Evolutionary conservation across 2,113 vertebrate genomes (phyloP), one percentile per base, ranked within the genome.

Genomic region (Silurus glanis): DNA sequence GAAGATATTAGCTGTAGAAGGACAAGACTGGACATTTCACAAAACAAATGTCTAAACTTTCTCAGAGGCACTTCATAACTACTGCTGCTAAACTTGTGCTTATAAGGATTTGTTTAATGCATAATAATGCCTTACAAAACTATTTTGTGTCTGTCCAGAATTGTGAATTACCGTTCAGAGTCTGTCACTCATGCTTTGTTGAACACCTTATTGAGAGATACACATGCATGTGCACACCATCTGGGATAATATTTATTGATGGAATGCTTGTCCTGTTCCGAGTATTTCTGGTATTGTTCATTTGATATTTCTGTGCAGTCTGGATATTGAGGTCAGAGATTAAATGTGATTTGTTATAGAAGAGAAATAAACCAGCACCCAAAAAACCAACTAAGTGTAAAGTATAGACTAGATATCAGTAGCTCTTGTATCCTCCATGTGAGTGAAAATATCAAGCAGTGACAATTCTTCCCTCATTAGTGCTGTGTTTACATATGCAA

Each of bases 81-180:
- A 51, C 71, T 75, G 16, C 55, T 79, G 16, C 56, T 79, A 25
- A 87, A 83, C 49, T 13, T 66, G 17, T 53, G 55, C 5, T 16
- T 61, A 71, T 10, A 6, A 67, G 47, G 61, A 83, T 82, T 83
- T 79, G 74, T 85, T 13, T 17, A 86, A 82, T 83, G 59, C 49
- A 23, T 72, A 84, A 83, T 89, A 90, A 84, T 78, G 53, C 85
- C 80, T 91, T 88, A 82, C 89, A 86, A 88, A 88, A 89, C 82
- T 53, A n/a, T 79, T 74, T 19, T 19, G 49, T 25, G 49, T 12
- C 74, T 88, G 55, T 85, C 78, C 84, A 88, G 89, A 89, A 92
- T 92, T 88, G 91, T 92, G 90, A 92, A 89, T 91, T 89, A 90
- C 85, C 88, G 83, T 89, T 85, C 86, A 58, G 79, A 51, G 69